A percentile compares a stretch with the other conserved stretches of the same genome.
phyloP scores from a whole-genome alignment of 92 coral and sea anemone genomes.

The Ricordea florida region DNA sequence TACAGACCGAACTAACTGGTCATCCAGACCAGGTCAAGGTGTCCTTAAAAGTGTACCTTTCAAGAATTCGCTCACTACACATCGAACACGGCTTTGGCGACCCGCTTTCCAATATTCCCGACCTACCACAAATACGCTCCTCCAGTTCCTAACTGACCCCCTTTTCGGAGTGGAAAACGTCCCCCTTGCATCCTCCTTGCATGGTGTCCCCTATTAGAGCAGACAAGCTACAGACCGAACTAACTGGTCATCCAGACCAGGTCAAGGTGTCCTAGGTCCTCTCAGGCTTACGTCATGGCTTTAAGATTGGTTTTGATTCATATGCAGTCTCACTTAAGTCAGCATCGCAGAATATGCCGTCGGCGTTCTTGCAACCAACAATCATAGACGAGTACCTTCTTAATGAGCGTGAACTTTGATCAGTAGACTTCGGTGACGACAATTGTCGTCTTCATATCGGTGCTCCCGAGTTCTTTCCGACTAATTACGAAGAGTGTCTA shows the following conservation, averaged over 20 bases:
- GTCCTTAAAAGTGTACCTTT: no score
- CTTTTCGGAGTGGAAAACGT: neutral
- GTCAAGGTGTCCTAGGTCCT: neutral
- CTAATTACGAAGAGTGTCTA: no score
- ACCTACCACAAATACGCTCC: no score
- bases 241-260: neutral
- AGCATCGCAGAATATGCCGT: neutral
- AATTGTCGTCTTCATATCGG: no score
- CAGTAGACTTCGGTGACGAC: no score
- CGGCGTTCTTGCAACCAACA: neutral
- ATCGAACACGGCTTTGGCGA: neutral
- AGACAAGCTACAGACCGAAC: neutral
- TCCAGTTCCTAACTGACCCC: no score
- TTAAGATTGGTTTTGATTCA: neutral
- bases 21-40: neutral
- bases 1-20: neutral
- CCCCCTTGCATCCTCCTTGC: neutral
- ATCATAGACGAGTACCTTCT: neutral
- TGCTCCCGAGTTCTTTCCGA: no score
- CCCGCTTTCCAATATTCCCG: no score
- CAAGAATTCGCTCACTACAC: no score
- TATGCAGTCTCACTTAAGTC: neutral
- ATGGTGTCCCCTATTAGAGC: neutral
- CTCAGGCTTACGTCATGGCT: neutral
- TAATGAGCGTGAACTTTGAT: neutral